Conservation (phyloP, 2,888 invertebrate species). For the Thymelicus sylvestris region DNA sequence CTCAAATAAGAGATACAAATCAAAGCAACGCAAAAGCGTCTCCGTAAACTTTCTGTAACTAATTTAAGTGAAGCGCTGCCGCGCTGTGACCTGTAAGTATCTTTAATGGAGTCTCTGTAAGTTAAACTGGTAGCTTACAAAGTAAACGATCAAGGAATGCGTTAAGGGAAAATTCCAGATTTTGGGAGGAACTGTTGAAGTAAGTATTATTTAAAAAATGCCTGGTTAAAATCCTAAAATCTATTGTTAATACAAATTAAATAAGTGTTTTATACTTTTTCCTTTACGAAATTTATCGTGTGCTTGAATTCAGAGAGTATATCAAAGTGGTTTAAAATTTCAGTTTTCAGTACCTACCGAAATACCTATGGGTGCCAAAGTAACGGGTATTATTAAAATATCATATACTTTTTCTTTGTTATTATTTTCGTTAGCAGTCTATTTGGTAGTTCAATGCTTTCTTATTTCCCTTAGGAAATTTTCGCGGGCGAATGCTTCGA, state of each 20-base stretch:
- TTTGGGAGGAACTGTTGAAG: too few species aligned
- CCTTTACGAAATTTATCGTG: too few species aligned
- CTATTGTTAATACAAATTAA: too few species aligned
- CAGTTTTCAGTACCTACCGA: too few species aligned
- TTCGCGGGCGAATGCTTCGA: conserved; percentile 41
- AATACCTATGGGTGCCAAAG: background rate
- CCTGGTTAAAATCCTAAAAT: too few species aligned
- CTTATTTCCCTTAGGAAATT: conserved; percentile 66
- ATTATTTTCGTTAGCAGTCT: conserved; percentile 44
- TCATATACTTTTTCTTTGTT: conserved; percentile 6
- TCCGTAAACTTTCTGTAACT: conserved; percentile 13
- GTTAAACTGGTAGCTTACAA: background rate
- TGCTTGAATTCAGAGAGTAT: too few species aligned
- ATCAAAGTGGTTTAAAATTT: too few species aligned
- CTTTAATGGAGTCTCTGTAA: conserved; percentile 13
- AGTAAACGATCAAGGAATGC: too few species aligned
- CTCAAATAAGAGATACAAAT: background rate
- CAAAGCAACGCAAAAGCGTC: background rate
- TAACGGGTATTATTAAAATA: background rate
- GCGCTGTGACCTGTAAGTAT: conserved; percentile 4
- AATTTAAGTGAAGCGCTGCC: conserved; percentile 7
- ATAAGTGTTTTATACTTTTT: too few species aligned
- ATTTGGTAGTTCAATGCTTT: conserved; percentile 62
- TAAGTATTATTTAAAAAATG: too few species aligned
- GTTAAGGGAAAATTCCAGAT: too few species aligned